These are phyloP conservation scores for Plagodis pulveraria DNA, from an alignment of 2,888 invertebrate species.

Conservation along the genomic window DNA sequence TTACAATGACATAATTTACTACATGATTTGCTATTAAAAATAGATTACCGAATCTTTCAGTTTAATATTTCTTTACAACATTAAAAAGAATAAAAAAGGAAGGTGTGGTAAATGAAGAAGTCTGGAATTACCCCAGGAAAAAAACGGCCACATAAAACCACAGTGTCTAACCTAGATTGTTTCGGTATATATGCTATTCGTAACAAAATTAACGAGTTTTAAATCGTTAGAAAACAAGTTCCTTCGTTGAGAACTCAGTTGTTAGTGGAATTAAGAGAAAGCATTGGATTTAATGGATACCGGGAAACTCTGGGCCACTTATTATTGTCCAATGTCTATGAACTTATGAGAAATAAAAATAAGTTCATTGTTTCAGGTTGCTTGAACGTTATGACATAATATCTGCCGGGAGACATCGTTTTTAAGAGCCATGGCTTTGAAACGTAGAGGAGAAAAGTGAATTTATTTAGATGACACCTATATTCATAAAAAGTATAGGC, in stretches of 20 bases:
- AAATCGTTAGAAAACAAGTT: conserved; percentile 6
- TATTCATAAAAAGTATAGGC: conserved; percentile 15
- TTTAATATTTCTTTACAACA: too few species aligned
- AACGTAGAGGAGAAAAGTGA: conserved; percentile 28
- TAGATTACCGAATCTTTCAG: too few species aligned
- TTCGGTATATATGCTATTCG: not conserved
- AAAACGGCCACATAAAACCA: not conserved
- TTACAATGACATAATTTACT: too few species aligned
- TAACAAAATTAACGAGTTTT: conserved; percentile 3
- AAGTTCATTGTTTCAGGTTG: conserved; percentile 37
- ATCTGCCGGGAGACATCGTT: conserved; percentile 38
- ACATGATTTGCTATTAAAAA: too few species aligned
- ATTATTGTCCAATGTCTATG: conserved; percentile 24
- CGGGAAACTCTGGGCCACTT: conserved; percentile 29
- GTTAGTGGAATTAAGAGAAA: conserved; percentile 25
- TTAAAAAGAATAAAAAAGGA: too few species aligned
- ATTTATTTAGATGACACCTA: conserved; percentile 41
- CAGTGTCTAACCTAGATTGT: not conserved
- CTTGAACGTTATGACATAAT: conserved; percentile 39
- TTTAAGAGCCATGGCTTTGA: conserved; percentile 28
- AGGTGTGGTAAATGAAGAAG: too few species aligned
- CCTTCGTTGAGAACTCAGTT: conserved; percentile 24
- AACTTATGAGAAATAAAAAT: conserved; percentile 39
- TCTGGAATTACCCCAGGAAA: not conserved
- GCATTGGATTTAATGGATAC: conserved; percentile 23